Evolutionary conservation across 1,140 invertebrate genomes (phyloP), one percentile per base, ranked within the genome.

Genomic region (Rhagoletis pomonella): DNA sequence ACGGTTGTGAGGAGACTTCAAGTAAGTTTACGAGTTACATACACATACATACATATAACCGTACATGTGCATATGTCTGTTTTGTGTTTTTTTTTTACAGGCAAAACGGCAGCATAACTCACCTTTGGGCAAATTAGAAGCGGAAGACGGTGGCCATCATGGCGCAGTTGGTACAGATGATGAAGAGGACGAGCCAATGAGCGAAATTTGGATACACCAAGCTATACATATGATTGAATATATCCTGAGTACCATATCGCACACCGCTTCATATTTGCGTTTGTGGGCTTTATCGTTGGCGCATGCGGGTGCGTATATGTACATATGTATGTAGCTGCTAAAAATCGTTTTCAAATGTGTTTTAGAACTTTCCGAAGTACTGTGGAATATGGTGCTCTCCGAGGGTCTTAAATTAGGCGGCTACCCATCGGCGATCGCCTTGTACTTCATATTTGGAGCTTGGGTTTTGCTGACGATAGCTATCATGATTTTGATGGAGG

Each of bases 401-500:
- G 62, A 90, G 89, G 91, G 86, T 17, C 89, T 92, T 7, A 89
- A 88, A 87, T 5, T 86, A 6, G 17, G 84, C 1, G 88, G 89
- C 10, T 73, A 89, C 64, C 39, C 19, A 14, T 91, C 89, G 10
- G 85, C 89, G 62, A 89, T 92, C 67, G 92, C 95, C 3, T 93
- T 99, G 9, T 98, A 96, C 90, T 88, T 96, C 2, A 94, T 97
- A 4, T 99, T 99, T 93, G 95, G 95, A n/a, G 95, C 95, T 86
- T 99, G 98, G 97, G 96, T 97, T 12, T 88, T 94, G 94, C 99
- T 88, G 95, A 99, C 99, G 0, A 94, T 99, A 4, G 96, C 96
- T 90, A 98, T 99, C 92, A 95, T 99, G 1, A 96, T 99, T 87
- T 94, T 99, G 65, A 99, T 99, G 99, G 99, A 99, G 95, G 99